These are phyloP conservation scores for Mythimna vitellina DNA, from an alignment of 2,888 invertebrate genomes.

Conservation along the genomic window DNA sequence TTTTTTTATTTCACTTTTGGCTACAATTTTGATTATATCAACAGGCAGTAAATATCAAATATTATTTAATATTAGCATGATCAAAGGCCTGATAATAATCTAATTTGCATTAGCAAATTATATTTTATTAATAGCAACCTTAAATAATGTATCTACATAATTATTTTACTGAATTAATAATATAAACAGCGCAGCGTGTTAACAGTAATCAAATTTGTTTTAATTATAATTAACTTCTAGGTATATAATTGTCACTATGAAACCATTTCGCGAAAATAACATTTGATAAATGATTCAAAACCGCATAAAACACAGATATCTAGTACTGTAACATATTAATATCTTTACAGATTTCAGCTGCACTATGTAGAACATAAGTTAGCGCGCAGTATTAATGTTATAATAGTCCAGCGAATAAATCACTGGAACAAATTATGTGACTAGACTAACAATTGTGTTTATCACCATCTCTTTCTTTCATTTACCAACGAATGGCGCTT, in stretches of 20 bases:
- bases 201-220: not conserved
- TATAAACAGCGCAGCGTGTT: not conserved
- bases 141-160: not conserved
- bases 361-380: constrained; percentile 31
- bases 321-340: not conserved
- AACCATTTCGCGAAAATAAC: not conserved
- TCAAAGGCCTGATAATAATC: not conserved
- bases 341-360: constrained; percentile 28
- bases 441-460: constrained; percentile 61
- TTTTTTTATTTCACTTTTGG: not conserved
- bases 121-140: no score
- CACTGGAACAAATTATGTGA: constrained; percentile 62
- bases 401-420: constrained; percentile 64
- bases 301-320: not conserved
- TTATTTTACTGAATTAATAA: not conserved
- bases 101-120: not conserved
- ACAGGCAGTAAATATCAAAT: not conserved
- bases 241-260: not conserved
- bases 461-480: constrained; percentile 71
- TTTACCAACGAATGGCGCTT: constrained; percentile 74
- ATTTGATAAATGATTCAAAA: no score
- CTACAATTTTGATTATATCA: not conserved
- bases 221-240: not conserved
- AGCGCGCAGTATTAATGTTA: constrained; percentile 48
- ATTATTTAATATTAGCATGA: not conserved